Conservation (phyloP, 2,797 vertebrate genomes). For the Mormyrus proboscirostris region DNA sequence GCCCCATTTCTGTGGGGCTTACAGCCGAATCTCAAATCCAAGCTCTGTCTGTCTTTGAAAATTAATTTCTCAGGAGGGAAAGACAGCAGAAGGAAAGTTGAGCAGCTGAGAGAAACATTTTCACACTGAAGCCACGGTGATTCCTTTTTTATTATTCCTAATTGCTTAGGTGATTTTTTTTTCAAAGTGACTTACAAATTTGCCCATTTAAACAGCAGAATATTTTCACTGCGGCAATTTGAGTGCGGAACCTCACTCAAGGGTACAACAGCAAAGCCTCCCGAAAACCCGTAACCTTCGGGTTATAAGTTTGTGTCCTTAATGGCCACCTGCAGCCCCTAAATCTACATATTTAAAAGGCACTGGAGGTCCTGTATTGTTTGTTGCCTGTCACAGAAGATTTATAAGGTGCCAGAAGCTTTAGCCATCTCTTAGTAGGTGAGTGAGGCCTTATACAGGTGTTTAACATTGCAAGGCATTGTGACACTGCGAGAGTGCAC, state of each 20-base stretch:
- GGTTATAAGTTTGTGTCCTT: slow-evolving; percentile 4
- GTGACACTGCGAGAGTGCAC: not conserved
- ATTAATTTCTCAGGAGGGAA: slow-evolving; percentile 63
- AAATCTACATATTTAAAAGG: not conserved
- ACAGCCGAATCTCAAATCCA: slow-evolving; percentile 60
- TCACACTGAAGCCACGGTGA: not conserved
- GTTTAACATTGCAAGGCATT: not conserved
- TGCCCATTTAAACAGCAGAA: not conserved
- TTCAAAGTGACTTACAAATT: not conserved
- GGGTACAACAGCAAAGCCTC: not conserved
- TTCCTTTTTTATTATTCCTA: not conserved
- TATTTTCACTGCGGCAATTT: not conserved
- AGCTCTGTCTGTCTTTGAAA: slow-evolving; percentile 64
- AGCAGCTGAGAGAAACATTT: slow-evolving; percentile 54
- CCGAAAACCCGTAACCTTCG: slow-evolving; percentile 16
- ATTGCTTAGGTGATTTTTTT: slow-evolving; percentile 10
- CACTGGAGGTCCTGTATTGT: not conserved
- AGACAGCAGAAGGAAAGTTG: slow-evolving; percentile 60
- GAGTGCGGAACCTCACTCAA: not conserved
- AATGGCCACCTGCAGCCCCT: not conserved
- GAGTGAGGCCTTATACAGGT: not conserved
- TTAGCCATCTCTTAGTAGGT: not conserved
- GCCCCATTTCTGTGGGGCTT: slow-evolving; percentile 49
- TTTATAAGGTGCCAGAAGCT: not conserved
- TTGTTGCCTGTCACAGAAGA: not conserved